Evolutionary conservation across 2,113 vertebrate genomes (phyloP), one percentile per base, ranked within the genome.

Genomic region (Grantiella picta): DNA sequence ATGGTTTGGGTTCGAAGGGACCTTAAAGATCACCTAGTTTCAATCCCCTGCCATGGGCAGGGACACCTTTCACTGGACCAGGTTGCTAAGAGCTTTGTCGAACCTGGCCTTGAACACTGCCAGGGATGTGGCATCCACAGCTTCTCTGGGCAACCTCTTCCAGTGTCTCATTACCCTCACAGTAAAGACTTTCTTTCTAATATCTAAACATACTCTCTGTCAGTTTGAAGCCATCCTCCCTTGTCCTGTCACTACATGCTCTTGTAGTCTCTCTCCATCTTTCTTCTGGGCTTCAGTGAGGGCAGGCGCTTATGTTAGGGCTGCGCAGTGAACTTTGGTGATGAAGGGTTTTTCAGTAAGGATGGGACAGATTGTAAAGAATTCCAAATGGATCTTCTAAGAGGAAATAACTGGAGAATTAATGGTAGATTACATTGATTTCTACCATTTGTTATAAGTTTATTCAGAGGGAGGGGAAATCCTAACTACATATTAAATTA

Each of bases 281-380:
- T 52, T 44, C 31, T 52, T 44, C 4, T 44, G 33, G 10, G 22
- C 19, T 33, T 42, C 22, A 52, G 33, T 6, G 47, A 49, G 17
- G 44, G 15, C 28, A 68, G 29, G 28, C 28, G 40, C 11, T 14
- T 42, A 11, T 0, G 0, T 40, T 50, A 49, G 28, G 40, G 36
- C 22, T 56, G 4, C 29, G 42, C 21, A 28, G 33, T 31, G 27
- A 63, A 18, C 12, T 60, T 35, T 56, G 50, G 19, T 47, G 29
- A 12, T 28, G 23, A 16, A 11, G 33, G 0, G 5, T 59, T 45
- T 84, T 79, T 61, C 15, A 56, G 20, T 18, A 70, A 63, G 19
- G 24, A 52, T 53, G 21, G 17, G 15, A 28, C 2, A 72, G 35
- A 40, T 10, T 60, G 20, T 31, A 52, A 47, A 64, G 20, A 90